Evolutionary conservation across 2,113 vertebrate genomes (phyloP).

Genomic region (Tamias sibiricus): DNA sequence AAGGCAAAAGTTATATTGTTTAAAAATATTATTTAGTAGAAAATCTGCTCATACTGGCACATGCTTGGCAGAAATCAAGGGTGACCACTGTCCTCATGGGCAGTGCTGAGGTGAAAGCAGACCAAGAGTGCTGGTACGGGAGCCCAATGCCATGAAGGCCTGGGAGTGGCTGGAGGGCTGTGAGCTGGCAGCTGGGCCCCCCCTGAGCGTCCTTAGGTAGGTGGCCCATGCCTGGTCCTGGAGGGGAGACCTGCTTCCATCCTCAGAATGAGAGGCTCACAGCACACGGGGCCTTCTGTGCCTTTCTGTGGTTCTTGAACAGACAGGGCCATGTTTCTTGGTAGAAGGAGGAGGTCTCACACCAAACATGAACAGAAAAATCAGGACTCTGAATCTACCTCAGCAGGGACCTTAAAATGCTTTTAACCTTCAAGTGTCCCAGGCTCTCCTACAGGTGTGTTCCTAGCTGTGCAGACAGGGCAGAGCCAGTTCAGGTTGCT

Average conservation of each 20-base stretch:
- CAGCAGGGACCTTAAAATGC: neutral
- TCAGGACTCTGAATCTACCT: neutral
- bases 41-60: neutral
- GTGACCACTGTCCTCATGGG: neutral
- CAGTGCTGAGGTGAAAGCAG: neutral
- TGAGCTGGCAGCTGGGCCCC: too few species aligned
- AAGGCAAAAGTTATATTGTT: neutral
- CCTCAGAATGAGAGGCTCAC: neutral
- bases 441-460: neutral
- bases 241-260: neutral
- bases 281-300: too few species aligned
- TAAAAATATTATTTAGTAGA: neutral
- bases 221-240: fast-evolving
- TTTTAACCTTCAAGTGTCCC: neutral
- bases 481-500: neutral
- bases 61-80: neutral
- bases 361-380: neutral
- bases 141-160: neutral
- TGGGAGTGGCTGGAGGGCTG: neutral
- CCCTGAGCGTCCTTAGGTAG: neutral
- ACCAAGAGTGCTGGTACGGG: neutral
- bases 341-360: neutral
- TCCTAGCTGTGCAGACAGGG: neutral
- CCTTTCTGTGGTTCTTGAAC: neutral
- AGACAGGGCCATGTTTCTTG: neutral